phyloP scores from a whole-genome alignment of 2,113 vertebrate genomes.

The Aplodontia rufa region DNA sequence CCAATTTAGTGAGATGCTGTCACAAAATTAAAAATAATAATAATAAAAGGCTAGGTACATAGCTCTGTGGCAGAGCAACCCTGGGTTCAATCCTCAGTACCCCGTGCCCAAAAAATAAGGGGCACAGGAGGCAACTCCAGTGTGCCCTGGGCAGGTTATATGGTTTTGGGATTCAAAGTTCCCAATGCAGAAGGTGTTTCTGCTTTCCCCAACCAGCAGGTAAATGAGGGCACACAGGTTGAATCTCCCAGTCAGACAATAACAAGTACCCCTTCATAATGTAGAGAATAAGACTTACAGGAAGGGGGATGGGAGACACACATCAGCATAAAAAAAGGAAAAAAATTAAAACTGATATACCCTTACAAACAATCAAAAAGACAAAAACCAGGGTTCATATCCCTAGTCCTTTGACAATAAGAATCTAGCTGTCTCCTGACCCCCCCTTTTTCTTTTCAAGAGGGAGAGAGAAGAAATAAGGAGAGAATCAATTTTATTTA shows the following conservation, averaged over 20 bases:
- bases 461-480: too few relatives aligned
- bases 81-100: too few relatives aligned
- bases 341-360: neutral
- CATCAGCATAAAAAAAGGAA: neutral
- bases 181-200: slow-evolving; percentile 1
- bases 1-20: too few relatives aligned
- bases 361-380: slow-evolving; percentile 5
- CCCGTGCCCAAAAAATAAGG: too few relatives aligned
- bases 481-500: too few relatives aligned
- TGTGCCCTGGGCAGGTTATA: neutral
- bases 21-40: too few relatives aligned
- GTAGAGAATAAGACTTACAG: neutral
- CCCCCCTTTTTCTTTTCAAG: too few relatives aligned
- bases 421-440: too few relatives aligned
- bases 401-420: neutral
- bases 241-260: neutral
- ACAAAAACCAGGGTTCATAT: neutral
- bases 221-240: neutral
- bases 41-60: too few relatives aligned
- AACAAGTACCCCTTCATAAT: neutral
- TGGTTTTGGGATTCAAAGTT: neutral
- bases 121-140: neutral
- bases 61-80: too few relatives aligned
- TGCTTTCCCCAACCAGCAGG: neutral
- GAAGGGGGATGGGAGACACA: slow-evolving; percentile 19